A percentile compares a stretch with the other conserved stretches of the same genome.
Evolutionary conservation across 2,888 invertebrate species (phyloP).

Genomic region (Lycophotia porphyrea): DNA sequence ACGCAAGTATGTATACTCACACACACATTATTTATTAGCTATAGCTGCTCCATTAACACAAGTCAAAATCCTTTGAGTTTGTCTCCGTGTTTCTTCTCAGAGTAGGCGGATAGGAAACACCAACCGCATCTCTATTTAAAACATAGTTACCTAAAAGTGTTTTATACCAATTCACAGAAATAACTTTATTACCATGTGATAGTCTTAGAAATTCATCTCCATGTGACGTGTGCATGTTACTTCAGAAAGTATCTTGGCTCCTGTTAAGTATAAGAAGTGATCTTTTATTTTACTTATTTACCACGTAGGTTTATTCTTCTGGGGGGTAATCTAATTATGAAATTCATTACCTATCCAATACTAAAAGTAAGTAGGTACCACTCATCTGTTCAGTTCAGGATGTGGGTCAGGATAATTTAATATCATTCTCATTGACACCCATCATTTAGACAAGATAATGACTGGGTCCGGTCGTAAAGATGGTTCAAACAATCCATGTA

Average conservation of each 20-base stretch:
- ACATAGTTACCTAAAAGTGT: not conserved
- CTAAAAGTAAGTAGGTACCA: not conserved
- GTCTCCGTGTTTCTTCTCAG: not conserved
- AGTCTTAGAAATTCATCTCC: not conserved
- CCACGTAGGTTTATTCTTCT: not conserved
- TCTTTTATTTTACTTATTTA: not conserved
- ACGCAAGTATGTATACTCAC: slow-evolving; percentile 61
- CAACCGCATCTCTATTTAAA: not conserved
- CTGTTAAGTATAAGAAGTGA: not conserved
- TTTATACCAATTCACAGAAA: not conserved
- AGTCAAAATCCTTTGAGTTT: not conserved
- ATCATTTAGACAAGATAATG: slow-evolving; percentile 47
- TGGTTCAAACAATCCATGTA: slow-evolving; percentile 17
- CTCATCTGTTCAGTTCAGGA: not conserved
- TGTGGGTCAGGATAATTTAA: slow-evolving; percentile 23
- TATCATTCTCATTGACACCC: slow-evolving; percentile 31
- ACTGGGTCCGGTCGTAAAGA: slow-evolving; percentile 18
- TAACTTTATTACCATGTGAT: no score
- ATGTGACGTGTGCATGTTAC: not conserved
- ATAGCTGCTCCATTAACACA: not conserved
- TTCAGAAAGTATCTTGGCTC: not conserved
- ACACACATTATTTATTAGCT: not conserved
- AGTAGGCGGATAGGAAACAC: not conserved
- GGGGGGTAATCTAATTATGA: not conserved
- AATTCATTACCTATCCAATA: not conserved